These are phyloP conservation scores for Eulithis testata DNA, from an alignment of 2,888 invertebrate species.

Conservation along the genomic window DNA sequence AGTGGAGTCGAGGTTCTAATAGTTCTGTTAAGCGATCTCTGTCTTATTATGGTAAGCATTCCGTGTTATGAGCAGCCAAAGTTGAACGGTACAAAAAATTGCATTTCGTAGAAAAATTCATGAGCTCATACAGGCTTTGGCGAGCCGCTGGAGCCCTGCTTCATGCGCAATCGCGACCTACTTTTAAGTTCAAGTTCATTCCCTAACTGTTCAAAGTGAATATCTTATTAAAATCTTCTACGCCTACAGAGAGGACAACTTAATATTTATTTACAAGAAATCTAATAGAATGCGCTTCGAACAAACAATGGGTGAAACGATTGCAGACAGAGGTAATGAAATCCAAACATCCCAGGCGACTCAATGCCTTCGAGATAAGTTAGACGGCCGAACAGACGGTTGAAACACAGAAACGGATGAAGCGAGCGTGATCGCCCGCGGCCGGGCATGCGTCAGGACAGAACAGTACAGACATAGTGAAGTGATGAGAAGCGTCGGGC, in stretches of 20 bases:
- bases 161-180: conserved; percentile 68
- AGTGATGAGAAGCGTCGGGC: conserved; percentile 84
- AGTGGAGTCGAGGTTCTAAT: conserved; percentile 82
- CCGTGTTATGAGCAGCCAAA: conserved; percentile 81
- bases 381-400: conserved; percentile 78
- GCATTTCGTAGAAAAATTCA: conserved; percentile 61
- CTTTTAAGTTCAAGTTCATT: conserved; percentile 53
- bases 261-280: conserved; percentile 79
- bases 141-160: conserved; percentile 53
- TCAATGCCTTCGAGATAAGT: conserved; percentile 78
- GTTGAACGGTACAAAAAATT: conserved; percentile 63
- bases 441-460: conserved; percentile 84
- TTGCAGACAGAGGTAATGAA: conserved; percentile 79
- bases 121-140: conserved; percentile 61
- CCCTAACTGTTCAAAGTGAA: conserved; percentile 58
- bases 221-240: conserved; percentile 63
- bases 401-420: conserved; percentile 80
- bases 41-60: conserved; percentile 79
- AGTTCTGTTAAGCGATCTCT: conserved; percentile 79
- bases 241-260: conserved; percentile 69
- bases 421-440: conserved; percentile 83
- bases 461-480: conserved; percentile 83
- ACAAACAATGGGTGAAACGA: conserved; percentile 74
- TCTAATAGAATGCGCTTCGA: conserved; percentile 81
- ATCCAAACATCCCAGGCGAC: conserved; percentile 75